These are phyloP conservation scores for Cotesia vestalis DNA, from an alignment of 1,140 invertebrate genomes.

Conservation along the genomic window DNA sequence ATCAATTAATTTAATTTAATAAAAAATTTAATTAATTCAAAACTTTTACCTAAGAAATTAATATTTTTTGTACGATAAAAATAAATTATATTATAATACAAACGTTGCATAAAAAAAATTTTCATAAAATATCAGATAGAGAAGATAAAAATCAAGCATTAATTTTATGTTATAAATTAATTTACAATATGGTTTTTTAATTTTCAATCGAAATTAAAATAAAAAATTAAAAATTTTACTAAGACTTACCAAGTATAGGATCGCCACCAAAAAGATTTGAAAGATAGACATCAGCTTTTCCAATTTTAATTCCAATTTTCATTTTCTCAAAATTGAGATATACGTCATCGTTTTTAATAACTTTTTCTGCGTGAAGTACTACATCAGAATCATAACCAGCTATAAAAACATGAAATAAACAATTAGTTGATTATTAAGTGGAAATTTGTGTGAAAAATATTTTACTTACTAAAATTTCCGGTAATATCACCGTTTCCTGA, in stretches of 20 bases:
- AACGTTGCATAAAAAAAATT: too few relatives aligned
- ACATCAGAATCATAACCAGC: slow-evolving; percentile 71
- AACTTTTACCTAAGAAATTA: too few relatives aligned
- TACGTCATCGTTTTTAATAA: slow-evolving; percentile 65
- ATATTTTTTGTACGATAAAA: neutral
- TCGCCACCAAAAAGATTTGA: slow-evolving; percentile 77
- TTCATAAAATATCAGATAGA: too few relatives aligned
- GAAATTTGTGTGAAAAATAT: neutral
- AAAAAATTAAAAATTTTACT: neutral
- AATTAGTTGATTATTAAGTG: neutral
- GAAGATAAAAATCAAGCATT: too few relatives aligned
- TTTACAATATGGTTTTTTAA: too few relatives aligned
- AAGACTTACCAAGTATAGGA: slow-evolving; percentile 67
- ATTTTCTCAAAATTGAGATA: slow-evolving; percentile 71
- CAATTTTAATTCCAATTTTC: slow-evolving; percentile 69
- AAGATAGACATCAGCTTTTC: slow-evolving; percentile 69
- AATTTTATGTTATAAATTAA: too few relatives aligned
- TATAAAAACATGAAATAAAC: slow-evolving; percentile 56
- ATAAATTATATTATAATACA: too few relatives aligned
- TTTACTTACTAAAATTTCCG: slow-evolving; percentile 74
- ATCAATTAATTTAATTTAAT: too few relatives aligned
- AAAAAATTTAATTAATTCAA: too few relatives aligned
- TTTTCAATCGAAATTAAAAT: neutral
- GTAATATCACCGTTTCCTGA: slow-evolving; percentile 72
- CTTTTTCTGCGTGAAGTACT: slow-evolving; percentile 68